Evolutionary conservation across 2,113 vertebrate genomes (phyloP), one percentile per base, ranked within the genome.

Genomic region (Panurus biarmicus): DNA sequence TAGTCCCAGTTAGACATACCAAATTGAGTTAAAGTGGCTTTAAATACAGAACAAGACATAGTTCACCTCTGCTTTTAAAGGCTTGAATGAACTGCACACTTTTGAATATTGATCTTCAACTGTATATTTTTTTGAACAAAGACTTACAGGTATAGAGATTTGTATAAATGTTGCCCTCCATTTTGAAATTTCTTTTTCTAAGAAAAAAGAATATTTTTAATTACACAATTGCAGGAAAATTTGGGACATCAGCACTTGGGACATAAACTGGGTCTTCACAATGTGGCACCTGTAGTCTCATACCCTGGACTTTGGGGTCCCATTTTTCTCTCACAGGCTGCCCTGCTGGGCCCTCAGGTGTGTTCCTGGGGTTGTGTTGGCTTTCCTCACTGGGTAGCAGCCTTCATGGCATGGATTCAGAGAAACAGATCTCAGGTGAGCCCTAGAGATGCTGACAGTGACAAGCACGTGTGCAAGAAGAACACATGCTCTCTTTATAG

Each of bases 51-150:
- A 60, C 15, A 11, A 81, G 6, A 61, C 90, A 7, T 74, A 64
- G 85, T 89, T 91, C 77, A 75, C 53, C n/a, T 85, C 84, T 95
- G 53, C 66, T 82, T 92, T 87, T 76, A 87, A 94, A 93, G 58
- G 48, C 53, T 62, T 87, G 56, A 86, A 72, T 72, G 62, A 90
- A 47, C 48, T 60, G 48, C 47, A 78, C 14, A 29, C 23, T 78
- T 90, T 28, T 69, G 70, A 92, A 67, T 84, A 64, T 64, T 89
- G 71, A 53, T 79, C 53, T 93, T 87, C 66, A 89, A 20, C 72
- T 89, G 38, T 65, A 9, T 77, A 24, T 67, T 65, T 67, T 85
- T 87, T 91, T 87, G 6, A 77, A 93, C 64, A 38, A 72, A 87
- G 38, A 58, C 33, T 60, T 85, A 28, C 16, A 51, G 48, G 7